A percentile compares a stretch with the other conserved stretches of the same genome.
Conservation (phyloP, 2,797 vertebrate species). For the Acipenser oxyrinchus region DNA sequence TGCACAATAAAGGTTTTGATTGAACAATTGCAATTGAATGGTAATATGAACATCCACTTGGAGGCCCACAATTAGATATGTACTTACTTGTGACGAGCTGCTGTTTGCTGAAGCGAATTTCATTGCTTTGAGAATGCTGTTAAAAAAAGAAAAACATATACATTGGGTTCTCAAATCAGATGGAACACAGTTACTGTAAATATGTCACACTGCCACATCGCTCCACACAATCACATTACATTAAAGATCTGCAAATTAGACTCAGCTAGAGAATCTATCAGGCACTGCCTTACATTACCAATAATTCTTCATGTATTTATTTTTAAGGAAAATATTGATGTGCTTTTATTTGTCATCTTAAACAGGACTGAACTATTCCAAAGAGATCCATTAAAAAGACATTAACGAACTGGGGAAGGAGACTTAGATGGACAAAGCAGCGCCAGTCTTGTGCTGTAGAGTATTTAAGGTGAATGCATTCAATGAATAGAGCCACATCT, state of each 20-base stretch:
- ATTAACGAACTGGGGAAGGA: no score
- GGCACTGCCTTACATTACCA: not conserved
- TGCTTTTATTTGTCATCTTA: no score
- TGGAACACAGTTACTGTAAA: not conserved
- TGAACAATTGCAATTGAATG: constrained; percentile 4
- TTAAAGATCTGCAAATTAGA: no score
- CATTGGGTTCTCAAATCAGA: not conserved
- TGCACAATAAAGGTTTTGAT: no score
- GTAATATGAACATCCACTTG: constrained; percentile 22
- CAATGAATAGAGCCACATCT: no score
- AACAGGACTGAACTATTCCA: not conserved
- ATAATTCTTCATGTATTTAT: no score
- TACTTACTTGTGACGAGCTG: constrained; percentile 77
- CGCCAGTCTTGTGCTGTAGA: no score
- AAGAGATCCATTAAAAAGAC: no score
- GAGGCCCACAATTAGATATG: constrained; percentile 18
- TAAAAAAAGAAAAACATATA: constrained; percentile 16
- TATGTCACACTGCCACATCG: no score
- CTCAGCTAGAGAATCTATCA: not conserved
- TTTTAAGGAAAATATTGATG: no score
- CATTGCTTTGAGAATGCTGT: constrained; percentile 91
- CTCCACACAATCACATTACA: not conserved
- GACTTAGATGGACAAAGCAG: no score
- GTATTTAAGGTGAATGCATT: no score
- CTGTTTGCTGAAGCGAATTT: constrained; percentile 81